Percentiles rank a stretch among this genome's conserved stretches.
Conservation (phyloP, 2,797 vertebrate genomes). For the Ara ararauna region DNA sequence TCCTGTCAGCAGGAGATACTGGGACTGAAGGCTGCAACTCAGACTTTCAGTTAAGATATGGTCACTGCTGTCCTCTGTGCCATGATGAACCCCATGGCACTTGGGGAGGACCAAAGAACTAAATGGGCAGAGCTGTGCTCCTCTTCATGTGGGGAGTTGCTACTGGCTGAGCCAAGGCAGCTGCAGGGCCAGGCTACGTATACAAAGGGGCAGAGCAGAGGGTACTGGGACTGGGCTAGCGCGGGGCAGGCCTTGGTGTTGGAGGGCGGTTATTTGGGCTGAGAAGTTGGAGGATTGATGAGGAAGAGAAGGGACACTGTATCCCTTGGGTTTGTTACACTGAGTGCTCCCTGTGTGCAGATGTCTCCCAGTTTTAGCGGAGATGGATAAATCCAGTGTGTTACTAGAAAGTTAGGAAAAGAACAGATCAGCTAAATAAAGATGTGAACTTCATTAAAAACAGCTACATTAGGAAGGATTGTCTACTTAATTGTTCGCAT, state of each 20-base stretch:
- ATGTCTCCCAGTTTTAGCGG: background rate
- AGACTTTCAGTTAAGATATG: background rate
- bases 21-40: background rate
- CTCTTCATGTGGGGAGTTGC: background rate
- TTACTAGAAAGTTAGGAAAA: background rate
- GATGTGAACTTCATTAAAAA: background rate
- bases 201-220: background rate
- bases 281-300: background rate
- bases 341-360: background rate
- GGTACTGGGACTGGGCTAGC: background rate
- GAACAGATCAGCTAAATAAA: background rate
- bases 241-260: background rate
- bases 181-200: background rate
- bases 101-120: background rate
- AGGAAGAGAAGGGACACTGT: background rate
- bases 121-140: background rate
- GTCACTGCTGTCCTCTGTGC: background rate
- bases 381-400: background rate
- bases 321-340: background rate
- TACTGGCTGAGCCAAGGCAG: background rate
- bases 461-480: background rate
- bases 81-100: background rate
- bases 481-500: background rate
- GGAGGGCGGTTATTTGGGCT: fast-evolving
- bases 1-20: background rate